These are phyloP conservation scores for Lampris megalopsis DNA, from an alignment of 2,113 vertebrate genomes.

Conservation along the genomic window DNA sequence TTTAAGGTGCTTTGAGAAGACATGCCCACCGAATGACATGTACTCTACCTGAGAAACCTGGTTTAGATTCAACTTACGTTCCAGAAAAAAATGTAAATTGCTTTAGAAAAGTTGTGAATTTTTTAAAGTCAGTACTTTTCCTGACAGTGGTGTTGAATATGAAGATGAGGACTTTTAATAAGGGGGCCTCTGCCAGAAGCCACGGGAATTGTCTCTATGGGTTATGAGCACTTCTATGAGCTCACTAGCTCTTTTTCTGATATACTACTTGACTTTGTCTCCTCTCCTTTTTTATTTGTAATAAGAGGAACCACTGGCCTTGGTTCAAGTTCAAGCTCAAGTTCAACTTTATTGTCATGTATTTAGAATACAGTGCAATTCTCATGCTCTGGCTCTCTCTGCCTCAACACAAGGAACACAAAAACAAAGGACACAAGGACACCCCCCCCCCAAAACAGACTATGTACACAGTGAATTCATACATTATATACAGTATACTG, in stretches of 20 bases:
- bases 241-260: slow-evolving; percentile 27
- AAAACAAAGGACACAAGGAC: too few species aligned
- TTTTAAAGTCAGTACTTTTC: slow-evolving; percentile 28
- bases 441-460: too few species aligned
- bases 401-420: too few species aligned
- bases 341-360: too few species aligned
- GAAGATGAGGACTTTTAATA: slow-evolving; percentile 53
- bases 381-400: too few species aligned
- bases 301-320: slow-evolving; percentile 21
- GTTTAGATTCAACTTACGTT: slow-evolving; percentile 13
- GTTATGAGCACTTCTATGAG: slow-evolving; percentile 18
- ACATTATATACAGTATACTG: too few species aligned
- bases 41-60: not conserved
- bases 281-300: slow-evolving; percentile 32
- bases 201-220: slow-evolving; percentile 39
- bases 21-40: slow-evolving; percentile 4
- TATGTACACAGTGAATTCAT: too few species aligned
- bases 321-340: too few species aligned
- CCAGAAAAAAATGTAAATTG: slow-evolving; percentile 33
- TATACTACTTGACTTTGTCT: slow-evolving; percentile 15
- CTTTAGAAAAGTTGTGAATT: slow-evolving; percentile 25
- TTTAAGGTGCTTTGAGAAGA: slow-evolving; percentile 10
- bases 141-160: slow-evolving; percentile 39
- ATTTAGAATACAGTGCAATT: too few species aligned
- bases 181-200: slow-evolving; percentile 46